Conservation (phyloP, 1,140 invertebrate genomes). For the Aradophagus sp. region DNA sequence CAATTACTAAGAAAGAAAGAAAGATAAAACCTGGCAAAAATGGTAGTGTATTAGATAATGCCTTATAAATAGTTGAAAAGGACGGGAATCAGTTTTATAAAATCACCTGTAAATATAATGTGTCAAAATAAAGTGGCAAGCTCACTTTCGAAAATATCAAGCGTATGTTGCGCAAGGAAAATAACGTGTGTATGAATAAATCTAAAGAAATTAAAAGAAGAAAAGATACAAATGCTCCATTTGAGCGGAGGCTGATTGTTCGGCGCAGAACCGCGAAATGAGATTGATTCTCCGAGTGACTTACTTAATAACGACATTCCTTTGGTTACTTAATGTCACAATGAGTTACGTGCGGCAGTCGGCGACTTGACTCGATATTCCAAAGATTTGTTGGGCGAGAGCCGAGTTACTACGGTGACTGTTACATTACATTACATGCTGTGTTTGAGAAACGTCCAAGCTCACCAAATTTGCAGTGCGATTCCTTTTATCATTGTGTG, state of each 20-base stretch:
- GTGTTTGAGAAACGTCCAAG: constrained; percentile 43
- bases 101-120: constrained; percentile 37
- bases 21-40: too few species aligned
- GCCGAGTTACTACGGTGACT: constrained; percentile 16
- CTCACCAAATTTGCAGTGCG: constrained; percentile 38
- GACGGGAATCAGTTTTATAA: too few species aligned
- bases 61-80: constrained; percentile 38
- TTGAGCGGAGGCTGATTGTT: constrained; percentile 25
- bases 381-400: constrained; percentile 29
- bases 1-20: too few species aligned
- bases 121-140: constrained; percentile 12
- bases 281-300: constrained; percentile 16
- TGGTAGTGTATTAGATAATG: constrained; percentile 26
- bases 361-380: constrained; percentile 24
- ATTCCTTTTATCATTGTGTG: constrained; percentile 48
- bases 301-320: constrained; percentile 28
- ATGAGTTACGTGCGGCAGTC: constrained; percentile 10
- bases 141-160: constrained; percentile 12
- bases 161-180: constrained; percentile 3
- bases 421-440: constrained; percentile 30
- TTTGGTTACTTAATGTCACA: constrained; percentile 15
- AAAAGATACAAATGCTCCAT: constrained; percentile 19
- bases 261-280: constrained; percentile 3
- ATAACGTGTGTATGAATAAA: constrained; percentile 18
- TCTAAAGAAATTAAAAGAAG: too few species aligned